Evolutionary conservation across 2,113 vertebrate species (phyloP), one percentile per base, ranked within the genome.

Genomic region (Meleagris gallopavo): DNA sequence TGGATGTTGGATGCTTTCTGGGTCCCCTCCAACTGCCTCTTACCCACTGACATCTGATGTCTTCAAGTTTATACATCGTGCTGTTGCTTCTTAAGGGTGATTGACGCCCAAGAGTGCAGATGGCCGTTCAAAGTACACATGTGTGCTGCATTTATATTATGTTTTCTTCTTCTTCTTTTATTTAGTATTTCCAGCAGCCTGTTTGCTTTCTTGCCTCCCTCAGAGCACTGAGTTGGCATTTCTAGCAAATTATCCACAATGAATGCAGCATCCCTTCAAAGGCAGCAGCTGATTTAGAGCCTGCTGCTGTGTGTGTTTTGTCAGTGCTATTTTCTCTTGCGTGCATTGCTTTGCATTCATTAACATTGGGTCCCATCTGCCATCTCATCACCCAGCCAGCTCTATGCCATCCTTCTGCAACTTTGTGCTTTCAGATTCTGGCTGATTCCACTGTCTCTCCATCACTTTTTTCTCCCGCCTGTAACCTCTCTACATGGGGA

Each of bases 311-410:
- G 93, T 87, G 91, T 96, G 92, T 96, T 93, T 90, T 90, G 88
- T 83, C 67, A 66, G 65, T 75, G 90, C 79, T 95, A 74, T 96
- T 95, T 96, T 96, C 90, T 93, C 90, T 85, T 58, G 88, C 4
- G 52, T 92, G 90, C 95, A 91, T 71, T 86, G 92, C 95, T 96
- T 95, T 96, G 96, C 95, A 96, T 96, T 95, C 93, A 94, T 95
- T 96, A 95, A 74, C 90, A 52, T 52, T 21, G 88, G 76, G 55
- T 74, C 73, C 96, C 95, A 96, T 96, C 96, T 96, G 95, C 90
- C 90, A 95, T 69, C 94, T 86, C 95, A 77, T 71, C 94, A 74
- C 45, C 75, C 92, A 95, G 88, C 72, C 92, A 94, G 58, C 27
- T 3, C 52, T 76, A 41, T 1, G 2, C 83, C 88, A 90, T 46